A percentile compares a stretch with the other conserved stretches of the same genome.
Conservation (phyloP, 1,140 invertebrate genomes). For the Ridgeia piscesae region DNA sequence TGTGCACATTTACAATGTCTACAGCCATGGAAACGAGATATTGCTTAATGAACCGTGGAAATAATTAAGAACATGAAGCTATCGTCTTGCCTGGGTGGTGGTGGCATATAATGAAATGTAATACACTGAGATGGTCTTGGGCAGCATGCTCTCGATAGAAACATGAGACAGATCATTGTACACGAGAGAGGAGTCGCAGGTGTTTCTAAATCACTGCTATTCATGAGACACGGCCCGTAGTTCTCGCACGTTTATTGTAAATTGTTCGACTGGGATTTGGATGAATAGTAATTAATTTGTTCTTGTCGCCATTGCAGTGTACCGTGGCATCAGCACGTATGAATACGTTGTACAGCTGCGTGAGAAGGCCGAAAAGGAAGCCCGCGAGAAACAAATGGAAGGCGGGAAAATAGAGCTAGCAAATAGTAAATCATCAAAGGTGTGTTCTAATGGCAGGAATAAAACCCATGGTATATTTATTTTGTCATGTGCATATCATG, state of each 20-base stretch:
- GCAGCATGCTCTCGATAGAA: background rate
- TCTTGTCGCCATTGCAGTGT: conserved; percentile 72
- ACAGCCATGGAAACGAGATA: background rate
- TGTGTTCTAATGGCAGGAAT: background rate
- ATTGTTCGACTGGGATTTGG: background rate
- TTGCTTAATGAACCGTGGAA: background rate
- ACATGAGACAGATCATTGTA: background rate
- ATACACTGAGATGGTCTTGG: background rate
- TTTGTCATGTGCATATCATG: no score
- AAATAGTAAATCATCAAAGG: background rate
- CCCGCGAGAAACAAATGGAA: conserved; percentile 2
- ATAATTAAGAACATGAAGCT: background rate
- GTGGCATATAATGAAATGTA: background rate
- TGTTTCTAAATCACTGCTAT: background rate
- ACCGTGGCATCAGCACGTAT: conserved; percentile 83
- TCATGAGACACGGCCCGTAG: background rate
- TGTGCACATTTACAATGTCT: background rate
- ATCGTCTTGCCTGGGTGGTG: background rate
- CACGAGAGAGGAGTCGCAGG: background rate
- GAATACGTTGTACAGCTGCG: conserved; percentile 66
- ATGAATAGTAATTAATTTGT: background rate
- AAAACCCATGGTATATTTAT: no score
- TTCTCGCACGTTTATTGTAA: background rate
- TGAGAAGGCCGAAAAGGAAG: conserved; percentile 21
- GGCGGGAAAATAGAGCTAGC: background rate